Evolutionary conservation across 2,888 invertebrate species (phyloP), one percentile per base, ranked within the genome.

Genomic region (Acanthacorydalis orientalis): DNA sequence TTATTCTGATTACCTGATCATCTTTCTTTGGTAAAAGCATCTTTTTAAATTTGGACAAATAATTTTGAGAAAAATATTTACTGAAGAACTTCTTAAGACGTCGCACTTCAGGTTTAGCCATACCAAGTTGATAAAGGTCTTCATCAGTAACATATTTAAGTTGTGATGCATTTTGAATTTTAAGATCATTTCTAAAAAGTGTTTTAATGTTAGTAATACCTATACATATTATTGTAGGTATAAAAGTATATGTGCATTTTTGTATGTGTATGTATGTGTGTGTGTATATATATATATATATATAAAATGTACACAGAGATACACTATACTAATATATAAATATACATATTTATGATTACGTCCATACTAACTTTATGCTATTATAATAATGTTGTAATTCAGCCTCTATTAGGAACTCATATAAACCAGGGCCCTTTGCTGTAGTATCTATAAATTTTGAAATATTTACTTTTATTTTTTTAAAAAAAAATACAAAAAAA

Each of bases 51-150:
- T 91, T 93, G 34, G 84, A 84, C 49, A 95, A 71, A 62, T 93
- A 92, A 54, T 90, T 90, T 62, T 92, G 90, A 0, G 93, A 92
- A 62, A 84, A 92, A 65, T 91, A 87, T 65, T 89, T 92, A 52
- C 89, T 84, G 63, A 90, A 96, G 62, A 83, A 89, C 67, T 95
- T 95, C 60, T 90, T 86, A 53, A 96, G 77, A 49, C 96, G 75
- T 50, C 96, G 77, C 70, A 93, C 90, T 69, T 98, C 97, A 31
- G 96, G 95, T 59, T 85, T 85, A 12, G 91, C 88, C 74, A 95
- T 82, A 12, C 96, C 96, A 58, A 98, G 83, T 56, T 87, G 85
- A 47, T 76, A 72, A 51, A 97, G 71, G 67, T 98, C 97, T 58
- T 91, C 88, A 58, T 89, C 90, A 37, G 86, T 83, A 43, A 95